Percentiles rank a stretch among this genome's conserved stretches.
phyloP scores from a whole-genome alignment of 2,113 vertebrate genomes.

The Pseudorasbora parva region DNA sequence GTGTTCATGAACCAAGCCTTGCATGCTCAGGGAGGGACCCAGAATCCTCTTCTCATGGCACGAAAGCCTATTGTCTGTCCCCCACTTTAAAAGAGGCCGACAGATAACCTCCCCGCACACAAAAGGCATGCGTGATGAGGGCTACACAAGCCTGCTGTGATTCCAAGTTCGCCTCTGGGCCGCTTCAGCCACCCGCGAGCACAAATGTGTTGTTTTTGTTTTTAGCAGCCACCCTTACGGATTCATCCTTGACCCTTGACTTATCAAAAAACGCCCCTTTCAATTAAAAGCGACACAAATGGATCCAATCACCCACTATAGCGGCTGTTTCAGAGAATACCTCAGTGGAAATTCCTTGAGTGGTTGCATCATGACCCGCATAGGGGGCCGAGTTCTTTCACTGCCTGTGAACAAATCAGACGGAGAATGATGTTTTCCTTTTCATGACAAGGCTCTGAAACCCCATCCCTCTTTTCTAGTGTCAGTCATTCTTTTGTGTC shows the following conservation, averaged over 20 bases:
- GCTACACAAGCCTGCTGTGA: constrained; percentile 44
- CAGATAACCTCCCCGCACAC: constrained; percentile 53
- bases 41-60: constrained; percentile 55
- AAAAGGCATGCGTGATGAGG: constrained; percentile 52
- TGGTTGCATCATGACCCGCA: constrained; percentile 63
- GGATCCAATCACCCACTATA: constrained; percentile 58
- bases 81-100: constrained; percentile 46
- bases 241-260: constrained; percentile 41
- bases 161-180: constrained; percentile 43
- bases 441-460: constrained; percentile 72
- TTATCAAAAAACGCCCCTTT: constrained; percentile 34
- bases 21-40: constrained; percentile 52
- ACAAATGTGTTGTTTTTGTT: constrained; percentile 55
- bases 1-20: constrained; percentile 36
- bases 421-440: constrained; percentile 70
- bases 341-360: constrained; percentile 65
- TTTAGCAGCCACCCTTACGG: background rate
- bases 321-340: constrained; percentile 65
- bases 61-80: constrained; percentile 58
- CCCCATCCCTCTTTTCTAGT: constrained; percentile 72
- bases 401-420: constrained; percentile 64
- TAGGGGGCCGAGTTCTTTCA: constrained; percentile 64
- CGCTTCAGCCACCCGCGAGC: constrained; percentile 13
- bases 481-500: constrained; percentile 73
- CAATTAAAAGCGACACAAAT: constrained; percentile 50